A percentile compares a stretch with the other conserved stretches of the same genome.
Conservation (phyloP, 2,113 vertebrate genomes). For the Cyprinodon variegatus region DNA sequence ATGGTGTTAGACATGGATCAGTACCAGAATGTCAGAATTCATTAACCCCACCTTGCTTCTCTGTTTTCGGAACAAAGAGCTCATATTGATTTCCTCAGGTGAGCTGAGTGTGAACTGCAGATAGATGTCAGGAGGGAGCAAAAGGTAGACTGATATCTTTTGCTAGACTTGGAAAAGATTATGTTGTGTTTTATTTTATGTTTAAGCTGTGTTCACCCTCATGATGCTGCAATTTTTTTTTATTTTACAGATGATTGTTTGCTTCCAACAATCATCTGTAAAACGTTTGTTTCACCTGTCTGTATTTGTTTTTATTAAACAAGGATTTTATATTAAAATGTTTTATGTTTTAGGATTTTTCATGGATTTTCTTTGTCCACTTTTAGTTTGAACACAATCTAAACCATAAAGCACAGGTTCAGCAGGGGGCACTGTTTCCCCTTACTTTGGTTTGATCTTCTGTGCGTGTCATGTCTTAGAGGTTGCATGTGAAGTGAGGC, state of each 20-base stretch:
- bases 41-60: constrained; percentile 9
- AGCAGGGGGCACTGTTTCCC: constrained; percentile 69
- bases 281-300: neutral
- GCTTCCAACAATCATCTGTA: neutral
- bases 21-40: constrained; percentile 16
- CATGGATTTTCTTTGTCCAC: neutral
- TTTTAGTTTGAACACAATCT: neutral
- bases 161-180: neutral
- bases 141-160: neutral
- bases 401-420: neutral
- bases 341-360: neutral
- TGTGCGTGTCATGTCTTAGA: constrained; percentile 2
- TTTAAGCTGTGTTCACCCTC: neutral
- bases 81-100: constrained; percentile 27
- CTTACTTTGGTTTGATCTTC: constrained; percentile 31
- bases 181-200: neutral
- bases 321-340: neutral
- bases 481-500: constrained; percentile 11
- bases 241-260: neutral
- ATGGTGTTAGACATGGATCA: constrained; percentile 7
- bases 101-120: neutral
- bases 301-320: neutral
- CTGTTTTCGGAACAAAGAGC: constrained; percentile 21
- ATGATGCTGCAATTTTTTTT: neutral
- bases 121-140: constrained; percentile 5